Evolutionary conservation across 2,113 vertebrate species (phyloP).

Genomic region (Neogale vison): DNA sequence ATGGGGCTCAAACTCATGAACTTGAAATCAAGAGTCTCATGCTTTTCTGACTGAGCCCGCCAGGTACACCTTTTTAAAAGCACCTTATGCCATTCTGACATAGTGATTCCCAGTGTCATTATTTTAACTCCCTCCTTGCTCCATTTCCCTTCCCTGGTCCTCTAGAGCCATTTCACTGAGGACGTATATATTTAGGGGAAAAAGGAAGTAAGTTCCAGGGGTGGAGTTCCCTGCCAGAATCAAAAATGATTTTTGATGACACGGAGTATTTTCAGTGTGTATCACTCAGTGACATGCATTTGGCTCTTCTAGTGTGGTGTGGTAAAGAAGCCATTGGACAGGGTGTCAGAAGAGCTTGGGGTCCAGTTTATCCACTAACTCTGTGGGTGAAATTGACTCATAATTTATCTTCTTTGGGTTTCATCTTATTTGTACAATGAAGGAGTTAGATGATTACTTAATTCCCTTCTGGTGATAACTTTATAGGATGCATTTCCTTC

Average conservation of each 20-base stretch:
- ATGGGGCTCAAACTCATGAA: background rate
- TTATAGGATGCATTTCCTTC: background rate
- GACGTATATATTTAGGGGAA: background rate
- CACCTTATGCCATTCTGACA: background rate
- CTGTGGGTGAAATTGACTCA: background rate
- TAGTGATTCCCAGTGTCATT: background rate
- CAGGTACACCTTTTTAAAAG: background rate
- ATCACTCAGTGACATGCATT: background rate
- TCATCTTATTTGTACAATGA: constrained; percentile 7
- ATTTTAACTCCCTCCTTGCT: background rate
- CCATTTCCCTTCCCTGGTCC: background rate
- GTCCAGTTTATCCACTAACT: constrained; percentile 1
- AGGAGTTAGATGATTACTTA: background rate
- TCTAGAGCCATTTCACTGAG: background rate
- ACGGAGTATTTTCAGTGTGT: background rate
- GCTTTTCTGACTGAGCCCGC: background rate
- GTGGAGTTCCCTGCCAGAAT: background rate
- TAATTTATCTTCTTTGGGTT: background rate
- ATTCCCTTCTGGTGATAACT: background rate
- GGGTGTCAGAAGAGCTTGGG: background rate
- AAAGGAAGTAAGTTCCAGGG: background rate
- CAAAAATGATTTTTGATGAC: background rate
- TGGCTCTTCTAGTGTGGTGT: background rate
- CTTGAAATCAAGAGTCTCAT: background rate
- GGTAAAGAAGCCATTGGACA: background rate